Evolutionary conservation across 1,140 invertebrate species (phyloP), one percentile per base, ranked within the genome.

Genomic region (Ptiloglossa arizonensis): DNA sequence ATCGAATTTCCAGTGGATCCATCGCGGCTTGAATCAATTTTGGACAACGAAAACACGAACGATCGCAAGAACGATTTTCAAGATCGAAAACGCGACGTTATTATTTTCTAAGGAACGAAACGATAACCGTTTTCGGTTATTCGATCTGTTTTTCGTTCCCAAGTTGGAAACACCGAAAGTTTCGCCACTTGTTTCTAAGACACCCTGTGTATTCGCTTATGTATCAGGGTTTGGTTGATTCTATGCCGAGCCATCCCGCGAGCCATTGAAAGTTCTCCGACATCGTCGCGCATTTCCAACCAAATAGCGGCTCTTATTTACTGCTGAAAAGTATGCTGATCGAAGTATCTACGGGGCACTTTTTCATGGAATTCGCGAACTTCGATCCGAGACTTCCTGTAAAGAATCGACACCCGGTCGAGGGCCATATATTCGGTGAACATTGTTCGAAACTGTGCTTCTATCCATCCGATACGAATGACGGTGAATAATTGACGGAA

Each of bases 291-390:
- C 62, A 71, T 70, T 73, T 73, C 64, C 68, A 81, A 78, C 57
- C 69, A 70, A 81, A 76, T 67, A 56, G 75, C 63, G n/a, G 29
- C 59, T 62, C 68, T 83, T 83, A 83, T 86, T 79, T 83, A 83
- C 81, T 71, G 66, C 46, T 13, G 60, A 71, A 79, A 76, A 75
- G 57, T 63, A 56, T 48, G 27, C 50, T 38, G 63, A 62, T 62
- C 48, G 32, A 35, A 60, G 50, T 46, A 46, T 41, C 62, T 48
- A 56, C 22, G 32, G 35, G 15, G 38, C 54, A 41, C 41, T 19
- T 63, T 56, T 79, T 81, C 44, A 60, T 32, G 54, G 73, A 78
- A 50, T 72, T 81, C 67, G 59, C 70, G 48, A 69, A 69, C n/a
- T 81, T 67, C 0, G 13, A 29, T 48, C 24, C 32, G 27, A 59